phyloP scores from a whole-genome alignment of 2,797 vertebrate species.

The Picus viridis region DNA sequence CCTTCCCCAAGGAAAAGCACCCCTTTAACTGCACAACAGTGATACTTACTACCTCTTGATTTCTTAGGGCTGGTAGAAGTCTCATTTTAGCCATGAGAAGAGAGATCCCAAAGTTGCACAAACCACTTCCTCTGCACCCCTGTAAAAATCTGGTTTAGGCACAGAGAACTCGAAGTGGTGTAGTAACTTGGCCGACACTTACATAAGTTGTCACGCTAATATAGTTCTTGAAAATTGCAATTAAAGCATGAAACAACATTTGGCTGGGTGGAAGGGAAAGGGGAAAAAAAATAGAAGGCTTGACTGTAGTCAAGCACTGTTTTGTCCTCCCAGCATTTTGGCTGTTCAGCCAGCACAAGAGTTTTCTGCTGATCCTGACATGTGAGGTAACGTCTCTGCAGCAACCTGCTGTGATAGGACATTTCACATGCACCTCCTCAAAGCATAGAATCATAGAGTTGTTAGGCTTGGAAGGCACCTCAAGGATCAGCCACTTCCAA shows the following conservation, averaged over 20 bases:
- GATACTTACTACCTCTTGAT: not conserved
- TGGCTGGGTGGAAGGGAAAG: not conserved
- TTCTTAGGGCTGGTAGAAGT: not conserved
- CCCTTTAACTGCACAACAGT: not conserved
- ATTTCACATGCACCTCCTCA: not conserved
- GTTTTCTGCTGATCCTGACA: slow-evolving; percentile 40
- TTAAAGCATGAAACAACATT: slow-evolving; percentile 71
- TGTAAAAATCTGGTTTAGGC: slow-evolving; percentile 52
- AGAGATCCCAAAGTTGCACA: not conserved
- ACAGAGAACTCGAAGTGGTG: slow-evolving; percentile 5
- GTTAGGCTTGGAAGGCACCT: no score
- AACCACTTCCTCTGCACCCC: not conserved
- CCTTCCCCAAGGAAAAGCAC: not conserved
- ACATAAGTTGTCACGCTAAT: slow-evolving; percentile 44
- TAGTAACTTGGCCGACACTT: slow-evolving; percentile 30
- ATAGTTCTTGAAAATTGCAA: slow-evolving; percentile 65
- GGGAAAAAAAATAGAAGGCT: not conserved
- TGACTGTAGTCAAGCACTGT: not conserved
- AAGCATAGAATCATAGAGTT: no score
- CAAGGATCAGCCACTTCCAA: no score
- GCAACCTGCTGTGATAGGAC: slow-evolving; percentile 25
- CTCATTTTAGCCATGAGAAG: not conserved
- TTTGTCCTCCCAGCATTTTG: slow-evolving; percentile 8
- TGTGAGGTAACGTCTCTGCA: slow-evolving; percentile 38
- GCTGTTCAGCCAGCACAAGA: not conserved